These are phyloP conservation scores for Sitobion miscanthi DNA, from an alignment of 1,140 invertebrate genomes.

Conservation along the genomic window DNA sequence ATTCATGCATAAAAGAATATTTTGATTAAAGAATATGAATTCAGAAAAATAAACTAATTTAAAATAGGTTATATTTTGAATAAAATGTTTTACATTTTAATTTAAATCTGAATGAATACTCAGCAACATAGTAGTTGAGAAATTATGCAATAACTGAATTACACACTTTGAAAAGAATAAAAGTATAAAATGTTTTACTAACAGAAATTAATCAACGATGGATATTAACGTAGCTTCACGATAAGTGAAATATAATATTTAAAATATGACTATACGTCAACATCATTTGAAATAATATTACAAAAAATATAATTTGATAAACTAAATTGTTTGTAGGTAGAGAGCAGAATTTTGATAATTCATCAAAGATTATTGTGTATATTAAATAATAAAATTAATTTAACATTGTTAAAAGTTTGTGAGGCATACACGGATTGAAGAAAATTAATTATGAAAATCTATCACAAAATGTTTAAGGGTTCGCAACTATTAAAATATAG, in stretches of 20 bases:
- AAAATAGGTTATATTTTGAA: background rate
- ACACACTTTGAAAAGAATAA: background rate
- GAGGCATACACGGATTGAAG: background rate
- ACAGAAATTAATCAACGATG: background rate
- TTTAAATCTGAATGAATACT: background rate
- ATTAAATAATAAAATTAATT: background rate
- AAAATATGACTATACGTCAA: background rate
- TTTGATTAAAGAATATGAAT: background rate
- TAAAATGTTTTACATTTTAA: background rate
- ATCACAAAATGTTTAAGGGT: background rate
- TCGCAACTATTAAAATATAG: background rate
- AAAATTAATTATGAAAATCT: background rate
- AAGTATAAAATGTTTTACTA: too few relatives aligned
- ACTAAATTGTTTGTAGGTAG: background rate
- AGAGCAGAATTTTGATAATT: background rate
- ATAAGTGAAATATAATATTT: background rate
- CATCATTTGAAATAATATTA: background rate
- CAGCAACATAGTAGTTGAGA: background rate
- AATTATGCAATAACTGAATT: background rate
- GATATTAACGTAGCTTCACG: background rate
- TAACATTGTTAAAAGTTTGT: background rate
- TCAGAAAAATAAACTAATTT: background rate
- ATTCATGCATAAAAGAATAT: background rate
- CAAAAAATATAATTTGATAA: background rate
- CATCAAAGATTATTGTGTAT: background rate